Conservation (phyloP, 2,113 vertebrate species). For the Steatornis caripensis region DNA sequence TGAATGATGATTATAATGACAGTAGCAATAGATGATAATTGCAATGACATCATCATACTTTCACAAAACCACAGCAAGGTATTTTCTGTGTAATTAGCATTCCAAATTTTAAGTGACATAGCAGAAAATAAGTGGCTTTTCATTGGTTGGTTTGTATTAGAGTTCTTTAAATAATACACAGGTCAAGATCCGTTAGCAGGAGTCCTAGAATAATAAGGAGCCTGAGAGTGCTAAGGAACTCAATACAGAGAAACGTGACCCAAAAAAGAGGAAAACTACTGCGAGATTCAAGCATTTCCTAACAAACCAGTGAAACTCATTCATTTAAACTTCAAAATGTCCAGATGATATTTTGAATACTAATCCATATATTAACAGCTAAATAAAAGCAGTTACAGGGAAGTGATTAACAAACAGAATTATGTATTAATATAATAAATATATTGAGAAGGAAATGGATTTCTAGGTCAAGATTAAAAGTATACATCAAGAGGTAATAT, state of each 20-base stretch:
- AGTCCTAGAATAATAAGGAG: not conserved
- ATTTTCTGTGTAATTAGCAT: not conserved
- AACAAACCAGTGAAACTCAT: not conserved
- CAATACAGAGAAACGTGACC: not conserved
- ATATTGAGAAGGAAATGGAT: not conserved
- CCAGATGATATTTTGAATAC: not conserved
- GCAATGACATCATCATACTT: not conserved
- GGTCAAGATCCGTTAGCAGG: not conserved
- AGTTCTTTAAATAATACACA: not conserved
- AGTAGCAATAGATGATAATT: not conserved
- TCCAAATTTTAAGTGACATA: not conserved
- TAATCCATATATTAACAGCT: not conserved
- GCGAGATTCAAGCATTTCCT: not conserved
- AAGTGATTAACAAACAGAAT: not conserved
- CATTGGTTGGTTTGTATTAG: not conserved
- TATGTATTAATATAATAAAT: not conserved
- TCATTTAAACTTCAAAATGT: not conserved
- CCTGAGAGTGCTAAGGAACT: not conserved
- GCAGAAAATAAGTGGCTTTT: not conserved
- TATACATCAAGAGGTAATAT: not conserved
- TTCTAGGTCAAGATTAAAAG: not conserved
- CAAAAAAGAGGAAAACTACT: not conserved
- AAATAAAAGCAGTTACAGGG: not conserved
- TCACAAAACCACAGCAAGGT: not conserved
- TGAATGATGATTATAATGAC: not conserved